Percentiles rank a stretch among this genome's conserved stretches.
phyloP scores from a whole-genome alignment of 2,888 invertebrate genomes.

The Dyspetes luteomarginatus region DNA sequence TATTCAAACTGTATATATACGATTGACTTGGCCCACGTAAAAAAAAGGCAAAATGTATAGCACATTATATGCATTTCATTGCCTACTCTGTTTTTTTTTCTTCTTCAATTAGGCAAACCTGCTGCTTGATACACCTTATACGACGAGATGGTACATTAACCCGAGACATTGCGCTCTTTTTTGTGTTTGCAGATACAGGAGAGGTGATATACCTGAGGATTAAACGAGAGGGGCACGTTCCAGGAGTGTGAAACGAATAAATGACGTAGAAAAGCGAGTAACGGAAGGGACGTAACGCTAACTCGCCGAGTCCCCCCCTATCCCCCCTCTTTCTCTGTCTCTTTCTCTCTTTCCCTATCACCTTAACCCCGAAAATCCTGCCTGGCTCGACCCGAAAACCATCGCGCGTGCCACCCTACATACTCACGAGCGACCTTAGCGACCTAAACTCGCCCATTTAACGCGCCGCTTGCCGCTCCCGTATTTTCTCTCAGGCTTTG shows the following conservation, averaged over 20 bases:
- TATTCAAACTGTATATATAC: no score
- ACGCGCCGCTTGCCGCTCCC: slow-evolving; percentile 68
- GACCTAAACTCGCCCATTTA: slow-evolving; percentile 54
- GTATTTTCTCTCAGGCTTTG: slow-evolving; percentile 61
- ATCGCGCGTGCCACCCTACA: slow-evolving; percentile 65
- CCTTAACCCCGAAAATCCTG: slow-evolving; percentile 68
- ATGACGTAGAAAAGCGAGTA: slow-evolving; percentile 82
- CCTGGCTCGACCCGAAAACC: slow-evolving; percentile 66
- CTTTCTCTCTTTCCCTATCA: slow-evolving; percentile 80
- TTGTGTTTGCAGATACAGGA: slow-evolving; percentile 79
- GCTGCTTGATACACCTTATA: background rate
- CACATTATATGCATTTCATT: no score
- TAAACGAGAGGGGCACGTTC: slow-evolving; percentile 78
- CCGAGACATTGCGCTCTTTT: slow-evolving; percentile 65
- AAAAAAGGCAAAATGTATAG: no score
- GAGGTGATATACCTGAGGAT: slow-evolving; percentile 73
- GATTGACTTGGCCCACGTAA: no score
- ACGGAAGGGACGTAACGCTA: slow-evolving; percentile 82
- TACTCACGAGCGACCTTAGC: slow-evolving; percentile 55
- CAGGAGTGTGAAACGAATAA: slow-evolving; percentile 80
- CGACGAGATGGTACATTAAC: slow-evolving; percentile 1
- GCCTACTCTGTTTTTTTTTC: background rate
- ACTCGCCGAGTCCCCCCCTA: slow-evolving; percentile 78
- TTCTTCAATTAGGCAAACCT: background rate
- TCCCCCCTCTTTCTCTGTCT: slow-evolving; percentile 84